phyloP scores from a whole-genome alignment of 2,797 vertebrate species.

The Rhinichthys osculus region DNA sequence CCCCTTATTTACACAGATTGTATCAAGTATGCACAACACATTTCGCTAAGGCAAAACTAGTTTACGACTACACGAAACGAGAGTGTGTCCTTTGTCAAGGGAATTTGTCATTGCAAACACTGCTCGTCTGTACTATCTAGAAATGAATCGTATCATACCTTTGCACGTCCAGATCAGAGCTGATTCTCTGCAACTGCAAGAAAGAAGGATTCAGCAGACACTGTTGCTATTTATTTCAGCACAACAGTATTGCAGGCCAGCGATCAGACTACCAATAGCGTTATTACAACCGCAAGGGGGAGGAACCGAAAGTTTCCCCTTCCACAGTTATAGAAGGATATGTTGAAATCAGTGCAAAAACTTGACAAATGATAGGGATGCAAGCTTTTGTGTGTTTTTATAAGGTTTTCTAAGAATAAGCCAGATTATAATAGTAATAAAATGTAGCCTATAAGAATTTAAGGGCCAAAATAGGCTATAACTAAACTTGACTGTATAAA shows the following conservation, averaged over 20 bases:
- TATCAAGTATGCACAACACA: neutral
- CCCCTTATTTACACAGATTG: neutral
- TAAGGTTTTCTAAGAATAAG: neutral
- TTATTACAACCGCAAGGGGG: conserved; percentile 20
- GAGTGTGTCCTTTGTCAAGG: neutral
- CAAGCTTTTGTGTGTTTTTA: neutral
- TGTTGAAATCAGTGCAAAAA: neutral
- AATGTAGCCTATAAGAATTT: neutral
- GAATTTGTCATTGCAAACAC: neutral
- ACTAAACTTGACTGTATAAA: neutral
- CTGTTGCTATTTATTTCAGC: conserved; percentile 42
- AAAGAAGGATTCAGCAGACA: conserved; percentile 24
- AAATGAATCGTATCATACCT: conserved; percentile 39
- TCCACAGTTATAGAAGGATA: neutral
- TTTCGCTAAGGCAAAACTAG: neutral
- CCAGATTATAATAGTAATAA: neutral
- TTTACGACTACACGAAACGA: neutral
- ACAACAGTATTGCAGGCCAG: neutral
- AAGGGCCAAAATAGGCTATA: neutral
- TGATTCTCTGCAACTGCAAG: conserved; percentile 14
- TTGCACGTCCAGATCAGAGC: conserved; percentile 24
- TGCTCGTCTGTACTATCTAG: neutral
- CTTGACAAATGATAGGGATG: neutral
- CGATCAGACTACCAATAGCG: conserved; percentile 38
- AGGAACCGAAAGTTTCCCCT: neutral